Percentiles rank a stretch among this genome's conserved stretches.
phyloP scores from a whole-genome alignment of 2,888 invertebrate genomes.

The Dryobotodes eremita region DNA sequence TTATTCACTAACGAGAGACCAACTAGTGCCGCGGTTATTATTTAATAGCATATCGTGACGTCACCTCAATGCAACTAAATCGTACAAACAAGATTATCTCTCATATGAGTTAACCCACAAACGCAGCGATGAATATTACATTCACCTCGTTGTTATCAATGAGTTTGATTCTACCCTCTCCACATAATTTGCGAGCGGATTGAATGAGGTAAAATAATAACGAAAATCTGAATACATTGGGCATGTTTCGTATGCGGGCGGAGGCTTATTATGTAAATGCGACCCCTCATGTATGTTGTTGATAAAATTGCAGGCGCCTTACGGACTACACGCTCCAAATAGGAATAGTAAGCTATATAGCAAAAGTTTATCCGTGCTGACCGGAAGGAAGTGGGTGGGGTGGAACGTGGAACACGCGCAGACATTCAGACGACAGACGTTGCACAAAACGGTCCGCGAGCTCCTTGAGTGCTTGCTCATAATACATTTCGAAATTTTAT shows the following conservation, averaged over 20 bases:
- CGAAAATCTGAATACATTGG: slow-evolving; percentile 82
- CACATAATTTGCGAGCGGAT: slow-evolving; percentile 78
- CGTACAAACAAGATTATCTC: slow-evolving; percentile 69
- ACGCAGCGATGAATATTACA: slow-evolving; percentile 77
- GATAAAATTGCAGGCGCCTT: slow-evolving; percentile 81
- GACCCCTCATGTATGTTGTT: slow-evolving; percentile 84
- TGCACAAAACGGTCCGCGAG: slow-evolving; percentile 48
- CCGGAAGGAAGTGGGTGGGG: slow-evolving; percentile 43
- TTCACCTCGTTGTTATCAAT: slow-evolving; percentile 77
- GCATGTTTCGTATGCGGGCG: slow-evolving; percentile 78
- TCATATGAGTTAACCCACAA: slow-evolving; percentile 69
- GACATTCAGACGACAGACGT: slow-evolving; percentile 53
- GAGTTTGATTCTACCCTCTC: slow-evolving; percentile 77
- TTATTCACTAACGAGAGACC: slow-evolving; percentile 44
- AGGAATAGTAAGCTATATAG: slow-evolving; percentile 59
- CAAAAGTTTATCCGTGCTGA: slow-evolving; percentile 63
- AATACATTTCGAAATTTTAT: slow-evolving; percentile 28
- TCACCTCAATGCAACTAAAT: slow-evolving; percentile 66
- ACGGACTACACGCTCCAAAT: slow-evolving; percentile 61
- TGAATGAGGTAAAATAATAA: slow-evolving; percentile 85
- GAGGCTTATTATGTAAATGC: slow-evolving; percentile 85
- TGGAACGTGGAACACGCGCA: slow-evolving; percentile 29
- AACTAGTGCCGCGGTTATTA: slow-evolving; percentile 42
- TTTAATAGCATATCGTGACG: slow-evolving; percentile 58
- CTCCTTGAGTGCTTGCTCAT: slow-evolving; percentile 40